Evolutionary conservation across 2,797 vertebrate species (phyloP).

Genomic region (Pseudochaenichthys georgianus): DNA sequence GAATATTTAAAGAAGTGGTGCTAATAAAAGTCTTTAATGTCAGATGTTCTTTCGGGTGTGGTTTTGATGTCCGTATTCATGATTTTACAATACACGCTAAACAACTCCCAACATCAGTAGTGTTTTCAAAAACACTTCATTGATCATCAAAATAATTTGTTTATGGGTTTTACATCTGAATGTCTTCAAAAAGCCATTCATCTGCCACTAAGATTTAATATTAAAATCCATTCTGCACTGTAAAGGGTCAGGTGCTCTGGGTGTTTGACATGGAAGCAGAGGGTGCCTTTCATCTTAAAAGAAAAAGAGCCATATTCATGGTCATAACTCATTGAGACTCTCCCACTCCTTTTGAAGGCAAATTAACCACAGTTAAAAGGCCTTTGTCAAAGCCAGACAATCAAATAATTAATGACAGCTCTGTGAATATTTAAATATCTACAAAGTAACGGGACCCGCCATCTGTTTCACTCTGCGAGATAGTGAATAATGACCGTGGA

Average conservation of each 20-base stretch:
- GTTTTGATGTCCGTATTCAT: not conserved
- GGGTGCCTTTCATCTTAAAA: conserved; percentile 79
- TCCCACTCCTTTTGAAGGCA: conserved; percentile 68
- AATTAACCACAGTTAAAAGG: conserved; percentile 80
- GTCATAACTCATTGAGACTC: conserved; percentile 70
- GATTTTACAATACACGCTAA: not conserved
- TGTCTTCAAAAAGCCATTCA: conserved; percentile 52
- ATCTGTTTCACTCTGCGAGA: conserved; percentile 74
- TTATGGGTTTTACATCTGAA: conserved; percentile 45
- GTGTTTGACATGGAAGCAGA: conserved; percentile 59
- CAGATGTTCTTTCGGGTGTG: no score
- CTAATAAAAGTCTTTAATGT: no score
- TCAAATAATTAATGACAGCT: conserved; percentile 76
- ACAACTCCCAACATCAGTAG: not conserved
- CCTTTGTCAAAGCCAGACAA: conserved; percentile 74
- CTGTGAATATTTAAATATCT: conserved; percentile 78
- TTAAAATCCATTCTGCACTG: conserved; percentile 46
- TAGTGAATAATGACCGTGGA: conserved; percentile 56
- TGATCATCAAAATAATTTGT: conserved; percentile 31
- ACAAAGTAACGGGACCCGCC: conserved; percentile 70
- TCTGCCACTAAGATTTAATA: conserved; percentile 46
- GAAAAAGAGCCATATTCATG: conserved; percentile 72
- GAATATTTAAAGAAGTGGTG: no score
- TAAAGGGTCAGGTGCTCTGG: conserved; percentile 65
- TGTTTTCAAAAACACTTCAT: conserved; percentile 5